A percentile compares a stretch with the other conserved stretches of the same genome.
Conservation (phyloP, 2,113 vertebrate genomes). For the Morone chrysops region DNA sequence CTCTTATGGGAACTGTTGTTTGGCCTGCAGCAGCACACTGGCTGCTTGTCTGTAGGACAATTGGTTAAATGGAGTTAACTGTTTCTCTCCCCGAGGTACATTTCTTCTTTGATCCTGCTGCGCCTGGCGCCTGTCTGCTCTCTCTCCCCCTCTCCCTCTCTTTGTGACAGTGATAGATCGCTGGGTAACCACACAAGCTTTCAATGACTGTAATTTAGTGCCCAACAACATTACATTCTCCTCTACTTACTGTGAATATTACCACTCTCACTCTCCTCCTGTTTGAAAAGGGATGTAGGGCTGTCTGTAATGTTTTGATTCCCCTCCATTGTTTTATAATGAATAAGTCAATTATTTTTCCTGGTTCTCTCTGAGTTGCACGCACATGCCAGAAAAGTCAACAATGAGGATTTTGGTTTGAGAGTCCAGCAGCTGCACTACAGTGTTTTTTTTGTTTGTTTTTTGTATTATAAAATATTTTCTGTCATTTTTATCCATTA, state of each 20-base stretch:
- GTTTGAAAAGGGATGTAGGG: constrained; percentile 58
- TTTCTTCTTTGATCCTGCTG: constrained; percentile 81
- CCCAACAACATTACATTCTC: constrained; percentile 72
- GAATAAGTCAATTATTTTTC: constrained; percentile 74
- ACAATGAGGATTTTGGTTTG: constrained; percentile 65
- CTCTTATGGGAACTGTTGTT: constrained; percentile 58
- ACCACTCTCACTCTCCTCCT: constrained; percentile 58
- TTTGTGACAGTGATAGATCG: constrained; percentile 78
- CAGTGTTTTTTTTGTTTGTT: neutral
- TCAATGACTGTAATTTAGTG: constrained; percentile 80
- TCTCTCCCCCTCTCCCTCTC: constrained; percentile 60
- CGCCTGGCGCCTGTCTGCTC: constrained; percentile 83
- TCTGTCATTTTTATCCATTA: neutral
- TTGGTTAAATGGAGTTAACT: constrained; percentile 79
- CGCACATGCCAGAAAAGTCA: constrained; percentile 66
- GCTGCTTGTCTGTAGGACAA: constrained; percentile 71
- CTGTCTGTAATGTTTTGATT: constrained; percentile 65
- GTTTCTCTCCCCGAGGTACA: constrained; percentile 79
- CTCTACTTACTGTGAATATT: constrained; percentile 70
- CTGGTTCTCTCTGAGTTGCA: constrained; percentile 61
- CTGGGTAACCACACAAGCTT: constrained; percentile 77
- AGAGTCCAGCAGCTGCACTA: constrained; percentile 7
- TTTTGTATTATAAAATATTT: neutral
- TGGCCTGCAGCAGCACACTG: constrained; percentile 58
- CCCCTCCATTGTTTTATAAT: constrained; percentile 69